Percentiles rank a stretch among this genome's conserved stretches.
phyloP scores from a whole-genome alignment of 2,797 vertebrate genomes.

The Huso huso region DNA sequence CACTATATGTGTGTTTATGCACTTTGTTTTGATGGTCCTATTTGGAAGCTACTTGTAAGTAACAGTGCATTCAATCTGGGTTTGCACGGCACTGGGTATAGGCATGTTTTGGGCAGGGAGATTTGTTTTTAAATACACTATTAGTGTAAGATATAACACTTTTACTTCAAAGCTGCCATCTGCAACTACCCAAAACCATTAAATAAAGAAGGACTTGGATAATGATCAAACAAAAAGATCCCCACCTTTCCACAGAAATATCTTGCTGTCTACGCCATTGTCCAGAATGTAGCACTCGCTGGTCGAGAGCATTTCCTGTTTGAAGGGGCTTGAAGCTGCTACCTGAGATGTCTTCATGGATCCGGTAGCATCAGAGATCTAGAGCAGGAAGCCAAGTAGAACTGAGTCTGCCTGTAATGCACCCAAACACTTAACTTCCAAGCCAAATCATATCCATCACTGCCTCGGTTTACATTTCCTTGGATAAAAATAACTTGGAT shows the following conservation, averaged over 20 bases:
- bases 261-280: constrained; percentile 37
- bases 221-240: not conserved
- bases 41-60: too few species aligned
- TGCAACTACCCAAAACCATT: too few species aligned
- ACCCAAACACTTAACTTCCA: too few species aligned
- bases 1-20: not conserved
- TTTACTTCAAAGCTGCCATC: too few species aligned
- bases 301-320: constrained; percentile 45
- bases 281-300: constrained; percentile 62
- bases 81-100: constrained; percentile 5
- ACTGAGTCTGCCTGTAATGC: not conserved
- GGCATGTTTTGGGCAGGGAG: too few species aligned
- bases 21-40: not conserved
- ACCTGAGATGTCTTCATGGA: constrained; percentile 41
- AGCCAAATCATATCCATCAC: too few species aligned
- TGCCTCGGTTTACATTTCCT: too few species aligned
- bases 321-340: constrained; percentile 48
- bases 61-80: not conserved
- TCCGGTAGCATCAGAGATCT: constrained; percentile 59
- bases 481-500: not conserved
- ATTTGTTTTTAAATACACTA: too few species aligned
- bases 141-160: too few species aligned
- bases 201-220: too few species aligned
- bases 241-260: constrained; percentile 70
- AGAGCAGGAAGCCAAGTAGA: constrained; percentile 10